Evolutionary conservation across 1,140 invertebrate genomes (phyloP).

Genomic region (Periplaneta americana): DNA sequence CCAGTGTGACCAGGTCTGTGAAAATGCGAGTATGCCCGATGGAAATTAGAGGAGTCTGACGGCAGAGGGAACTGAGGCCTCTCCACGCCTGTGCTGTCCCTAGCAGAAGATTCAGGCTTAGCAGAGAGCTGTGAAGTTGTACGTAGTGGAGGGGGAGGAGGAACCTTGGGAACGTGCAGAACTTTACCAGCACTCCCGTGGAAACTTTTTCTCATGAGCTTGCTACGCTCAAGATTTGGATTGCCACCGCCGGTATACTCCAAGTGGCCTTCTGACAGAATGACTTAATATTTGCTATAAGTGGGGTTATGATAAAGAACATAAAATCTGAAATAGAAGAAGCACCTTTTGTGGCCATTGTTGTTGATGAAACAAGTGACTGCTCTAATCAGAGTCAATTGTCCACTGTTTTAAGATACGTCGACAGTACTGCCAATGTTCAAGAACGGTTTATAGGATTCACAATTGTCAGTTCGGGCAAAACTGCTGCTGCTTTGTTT

Average conservation of each 20-base stretch:
- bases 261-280: slow-evolving; percentile 81
- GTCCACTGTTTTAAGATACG: no score
- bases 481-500: no score
- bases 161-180: slow-evolving; percentile 75
- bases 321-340: no score
- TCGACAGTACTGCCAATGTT: no score
- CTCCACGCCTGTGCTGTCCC: slow-evolving; percentile 22
- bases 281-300: no score
- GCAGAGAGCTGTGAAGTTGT: slow-evolving; percentile 71
- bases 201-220: slow-evolving; percentile 84
- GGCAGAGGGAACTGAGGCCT: slow-evolving; percentile 44
- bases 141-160: slow-evolving; percentile 76
- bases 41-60: slow-evolving; percentile 25
- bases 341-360: no score
- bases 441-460: no score
- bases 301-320: no score
- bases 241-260: slow-evolving; percentile 64
- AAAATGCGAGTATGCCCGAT: not conserved
- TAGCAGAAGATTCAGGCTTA: not conserved
- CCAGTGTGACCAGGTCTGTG: slow-evolving; percentile 24
- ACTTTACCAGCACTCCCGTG: slow-evolving; percentile 76
- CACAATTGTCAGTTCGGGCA: no score
- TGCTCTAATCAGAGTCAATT: no score
- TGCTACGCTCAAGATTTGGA: slow-evolving; percentile 78
- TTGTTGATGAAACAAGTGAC: no score